phyloP scores from a whole-genome alignment of 2,888 invertebrate genomes.

The Brachyptera putata region DNA sequence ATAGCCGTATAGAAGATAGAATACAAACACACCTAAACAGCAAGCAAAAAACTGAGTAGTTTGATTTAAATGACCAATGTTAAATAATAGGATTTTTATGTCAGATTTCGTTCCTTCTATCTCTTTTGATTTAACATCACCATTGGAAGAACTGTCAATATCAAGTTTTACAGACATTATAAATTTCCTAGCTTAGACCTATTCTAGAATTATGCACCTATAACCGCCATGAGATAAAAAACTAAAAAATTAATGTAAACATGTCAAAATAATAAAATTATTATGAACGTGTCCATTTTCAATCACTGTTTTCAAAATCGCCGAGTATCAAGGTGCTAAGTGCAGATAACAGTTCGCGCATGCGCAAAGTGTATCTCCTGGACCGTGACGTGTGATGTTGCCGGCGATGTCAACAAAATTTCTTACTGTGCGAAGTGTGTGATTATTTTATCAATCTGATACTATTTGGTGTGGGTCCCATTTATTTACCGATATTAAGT shows the following conservation, averaged over 20 bases:
- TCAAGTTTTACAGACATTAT: constrained; percentile 7
- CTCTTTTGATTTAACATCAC: background rate
- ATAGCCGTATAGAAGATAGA: constrained; percentile 89
- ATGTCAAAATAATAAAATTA: background rate
- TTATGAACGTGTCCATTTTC: too few species aligned
- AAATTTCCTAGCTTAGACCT: too few species aligned
- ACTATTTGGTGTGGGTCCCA: too few species aligned
- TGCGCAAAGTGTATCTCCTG: too few species aligned
- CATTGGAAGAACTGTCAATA: background rate
- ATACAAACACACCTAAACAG: constrained; percentile 75
- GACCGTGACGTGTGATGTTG: too few species aligned
- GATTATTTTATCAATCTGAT: too few species aligned
- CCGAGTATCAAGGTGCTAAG: too few species aligned
- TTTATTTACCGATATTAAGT: too few species aligned
- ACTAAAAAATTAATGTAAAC: background rate
- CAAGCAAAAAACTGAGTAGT: constrained; percentile 71
- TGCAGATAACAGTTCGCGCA: too few species aligned
- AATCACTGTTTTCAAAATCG: too few species aligned
- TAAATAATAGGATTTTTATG: constrained; percentile 67
- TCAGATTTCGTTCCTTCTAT: constrained; percentile 42
- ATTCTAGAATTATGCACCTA: background rate
- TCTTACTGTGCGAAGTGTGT: too few species aligned
- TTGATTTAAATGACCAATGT: constrained; percentile 62
- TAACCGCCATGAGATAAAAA: background rate
- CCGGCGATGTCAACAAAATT: too few species aligned